These are phyloP conservation scores for Alloplasta piceator DNA, from an alignment of 2,888 invertebrate genomes.

Conservation along the genomic window DNA sequence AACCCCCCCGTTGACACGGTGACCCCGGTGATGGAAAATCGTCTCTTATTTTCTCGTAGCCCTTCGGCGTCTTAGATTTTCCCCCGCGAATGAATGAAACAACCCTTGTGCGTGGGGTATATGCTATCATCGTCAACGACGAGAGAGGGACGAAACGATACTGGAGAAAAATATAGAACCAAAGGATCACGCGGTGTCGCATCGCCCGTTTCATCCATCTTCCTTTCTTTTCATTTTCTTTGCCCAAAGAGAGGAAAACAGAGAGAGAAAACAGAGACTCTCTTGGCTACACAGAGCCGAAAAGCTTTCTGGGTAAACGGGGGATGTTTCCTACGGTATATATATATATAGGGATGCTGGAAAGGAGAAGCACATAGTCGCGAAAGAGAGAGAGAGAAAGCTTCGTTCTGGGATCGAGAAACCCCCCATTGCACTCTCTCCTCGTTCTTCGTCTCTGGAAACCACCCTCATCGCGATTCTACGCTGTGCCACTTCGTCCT, in stretches of 20 bases:
- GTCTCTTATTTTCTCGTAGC: constrained; percentile 71
- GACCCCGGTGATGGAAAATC: constrained; percentile 69
- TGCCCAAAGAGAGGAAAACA: constrained; percentile 44
- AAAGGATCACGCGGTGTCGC: constrained; percentile 53
- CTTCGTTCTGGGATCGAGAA: constrained; percentile 60
- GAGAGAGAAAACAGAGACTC: constrained; percentile 8
- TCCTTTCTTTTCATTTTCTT: constrained; percentile 82
- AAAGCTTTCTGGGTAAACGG: constrained; percentile 19
- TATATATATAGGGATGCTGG: constrained; percentile 5
- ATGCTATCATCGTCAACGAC: constrained; percentile 49
- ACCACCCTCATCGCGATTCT: constrained; percentile 63
- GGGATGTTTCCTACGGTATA: constrained; percentile 32
- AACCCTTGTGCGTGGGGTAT: constrained; percentile 35
- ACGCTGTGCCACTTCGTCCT: constrained; percentile 66
- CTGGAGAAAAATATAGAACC: neutral
- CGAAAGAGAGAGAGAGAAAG: constrained; percentile 36
- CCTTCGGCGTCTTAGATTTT: constrained; percentile 41
- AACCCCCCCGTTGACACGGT: constrained; percentile 74
- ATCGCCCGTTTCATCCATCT: constrained; percentile 81
- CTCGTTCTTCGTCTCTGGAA: constrained; percentile 61
- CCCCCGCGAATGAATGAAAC: constrained; percentile 20
- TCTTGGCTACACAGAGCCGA: constrained; percentile 6
- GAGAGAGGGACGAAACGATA: constrained; percentile 2
- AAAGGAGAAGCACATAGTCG: constrained; percentile 18
- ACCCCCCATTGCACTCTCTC: constrained; percentile 24